Conservation (phyloP, 1,140 invertebrate genomes). For the Brachystomella parvula region DNA sequence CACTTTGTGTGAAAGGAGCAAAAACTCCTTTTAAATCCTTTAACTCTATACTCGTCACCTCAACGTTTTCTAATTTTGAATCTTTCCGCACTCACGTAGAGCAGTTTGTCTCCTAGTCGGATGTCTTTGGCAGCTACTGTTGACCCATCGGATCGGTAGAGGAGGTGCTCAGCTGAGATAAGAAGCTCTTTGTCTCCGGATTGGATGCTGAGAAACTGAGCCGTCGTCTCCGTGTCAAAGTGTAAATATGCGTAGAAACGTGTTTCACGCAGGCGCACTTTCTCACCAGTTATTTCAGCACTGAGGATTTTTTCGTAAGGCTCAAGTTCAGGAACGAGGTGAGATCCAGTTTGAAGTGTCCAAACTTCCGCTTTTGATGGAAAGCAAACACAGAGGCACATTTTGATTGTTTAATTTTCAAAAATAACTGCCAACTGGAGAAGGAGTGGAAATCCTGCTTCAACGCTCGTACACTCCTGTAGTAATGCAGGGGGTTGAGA, state of each 20-base stretch:
- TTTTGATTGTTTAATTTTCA: too few relatives aligned
- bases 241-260: slow-evolving; percentile 7
- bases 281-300: neutral
- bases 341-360: neutral
- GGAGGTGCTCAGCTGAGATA: neutral
- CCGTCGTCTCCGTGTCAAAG: neutral
- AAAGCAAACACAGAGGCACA: neutral
- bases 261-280: neutral
- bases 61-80: neutral
- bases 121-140: neutral
- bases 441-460: too few relatives aligned
- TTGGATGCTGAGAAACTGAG: neutral
- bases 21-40: neutral
- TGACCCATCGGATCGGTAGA: neutral
- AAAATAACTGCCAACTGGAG: too few relatives aligned
- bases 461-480: too few relatives aligned
- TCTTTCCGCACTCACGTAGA: neutral
- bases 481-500: too few relatives aligned
- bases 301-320: neutral
- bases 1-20: slow-evolving; percentile 6
- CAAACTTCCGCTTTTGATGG: neutral
- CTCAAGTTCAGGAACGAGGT: neutral
- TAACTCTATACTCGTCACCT: neutral
- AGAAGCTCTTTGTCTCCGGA: neutral
- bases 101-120: neutral